Percentiles rank a stretch among this genome's conserved stretches.
phyloP scores from a whole-genome alignment of 2,113 vertebrate species.

The Gallinago undulata region DNA sequence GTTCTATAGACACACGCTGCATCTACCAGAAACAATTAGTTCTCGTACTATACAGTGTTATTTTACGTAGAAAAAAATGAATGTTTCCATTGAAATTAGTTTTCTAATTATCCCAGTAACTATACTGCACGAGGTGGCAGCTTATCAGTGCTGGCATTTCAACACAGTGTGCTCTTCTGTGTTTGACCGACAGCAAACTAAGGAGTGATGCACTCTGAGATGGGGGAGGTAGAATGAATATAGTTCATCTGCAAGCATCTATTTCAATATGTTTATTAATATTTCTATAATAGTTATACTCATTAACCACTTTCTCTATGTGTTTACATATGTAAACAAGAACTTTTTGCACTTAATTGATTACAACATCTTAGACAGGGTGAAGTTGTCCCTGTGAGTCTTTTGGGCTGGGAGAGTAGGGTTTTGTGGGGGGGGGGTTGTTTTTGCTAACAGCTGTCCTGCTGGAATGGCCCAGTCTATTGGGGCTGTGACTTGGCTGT shows the following conservation, averaged over 20 bases:
- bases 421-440: too few species aligned
- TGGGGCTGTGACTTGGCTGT: background rate
- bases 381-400: background rate
- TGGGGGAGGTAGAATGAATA: background rate
- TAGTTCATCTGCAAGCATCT: background rate
- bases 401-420: fast-evolving
- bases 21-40: background rate
- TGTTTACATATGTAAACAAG: background rate
- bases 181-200: fast-evolving
- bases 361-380: background rate
- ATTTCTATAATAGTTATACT: background rate
- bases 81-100: background rate
- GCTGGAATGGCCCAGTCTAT: too few species aligned
- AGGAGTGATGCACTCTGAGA: background rate
- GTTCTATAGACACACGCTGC: background rate
- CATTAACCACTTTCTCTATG: background rate
- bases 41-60: background rate
- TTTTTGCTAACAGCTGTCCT: too few species aligned
- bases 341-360: background rate
- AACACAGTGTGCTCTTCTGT: fast-evolving
- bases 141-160: background rate
- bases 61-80: background rate
- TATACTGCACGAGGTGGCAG: fast-evolving
- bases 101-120: background rate
- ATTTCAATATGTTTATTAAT: background rate